These are phyloP conservation scores for Eubasilissa splendida DNA, from an alignment of 2,888 invertebrate genomes.

Conservation along the genomic window DNA sequence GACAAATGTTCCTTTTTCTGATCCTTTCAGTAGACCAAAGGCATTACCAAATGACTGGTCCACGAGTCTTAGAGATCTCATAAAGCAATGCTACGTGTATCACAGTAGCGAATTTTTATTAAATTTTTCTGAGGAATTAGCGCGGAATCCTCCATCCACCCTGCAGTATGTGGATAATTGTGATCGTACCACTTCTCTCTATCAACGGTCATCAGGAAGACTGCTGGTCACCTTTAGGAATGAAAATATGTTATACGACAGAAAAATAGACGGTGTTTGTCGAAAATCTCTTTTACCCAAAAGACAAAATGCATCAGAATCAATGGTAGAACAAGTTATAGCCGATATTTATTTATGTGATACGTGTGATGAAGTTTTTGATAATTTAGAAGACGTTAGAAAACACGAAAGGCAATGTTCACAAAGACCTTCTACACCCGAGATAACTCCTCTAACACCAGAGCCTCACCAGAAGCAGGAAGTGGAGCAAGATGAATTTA, in stretches of 20 bases:
- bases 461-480: constrained; percentile 46
- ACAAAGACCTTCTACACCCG: constrained; percentile 59
- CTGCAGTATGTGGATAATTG: constrained; percentile 81
- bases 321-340: constrained; percentile 72
- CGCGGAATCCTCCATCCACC: constrained; percentile 76
- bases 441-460: constrained; percentile 3
- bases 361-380: constrained; percentile 82
- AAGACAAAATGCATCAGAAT: constrained; percentile 65
- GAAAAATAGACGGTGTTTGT: constrained; percentile 53
- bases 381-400: constrained; percentile 67
- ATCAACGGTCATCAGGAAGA: constrained; percentile 76
- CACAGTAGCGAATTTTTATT: constrained; percentile 81
- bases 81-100: constrained; percentile 80
- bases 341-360: constrained; percentile 83
- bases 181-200: constrained; percentile 82
- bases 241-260: constrained; percentile 77
- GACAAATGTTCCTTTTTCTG: constrained; percentile 75
- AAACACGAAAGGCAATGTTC: constrained; percentile 69
- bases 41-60: constrained; percentile 73
- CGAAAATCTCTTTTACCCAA: constrained; percentile 69
- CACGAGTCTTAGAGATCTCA: constrained; percentile 76
- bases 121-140: constrained; percentile 80
- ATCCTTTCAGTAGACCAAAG: constrained; percentile 75
- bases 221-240: constrained; percentile 83
- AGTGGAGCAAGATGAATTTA: constrained; percentile 62